phyloP scores from a whole-genome alignment of 2,888 invertebrate genomes.

The Cordilura impudica region DNA sequence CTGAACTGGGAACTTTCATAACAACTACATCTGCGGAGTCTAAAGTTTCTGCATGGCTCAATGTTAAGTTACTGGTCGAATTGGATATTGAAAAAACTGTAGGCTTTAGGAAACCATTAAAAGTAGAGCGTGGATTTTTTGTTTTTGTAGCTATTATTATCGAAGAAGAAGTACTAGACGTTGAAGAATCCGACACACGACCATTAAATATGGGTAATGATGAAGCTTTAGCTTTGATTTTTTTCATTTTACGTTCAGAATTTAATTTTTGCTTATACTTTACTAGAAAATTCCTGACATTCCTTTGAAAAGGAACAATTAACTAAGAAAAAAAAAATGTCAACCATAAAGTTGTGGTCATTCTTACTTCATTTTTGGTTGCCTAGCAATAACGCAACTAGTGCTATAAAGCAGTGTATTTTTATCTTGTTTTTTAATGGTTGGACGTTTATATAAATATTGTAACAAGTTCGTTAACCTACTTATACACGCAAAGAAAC shows the following conservation, averaged over 20 bases:
- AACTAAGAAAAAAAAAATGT: conserved; percentile 32
- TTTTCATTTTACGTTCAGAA: conserved; percentile 68
- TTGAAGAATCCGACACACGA: conserved; percentile 72
- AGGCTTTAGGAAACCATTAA: conserved; percentile 62
- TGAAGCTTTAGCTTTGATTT: conserved; percentile 73
- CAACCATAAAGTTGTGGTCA: conserved; percentile 62
- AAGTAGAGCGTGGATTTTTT: conserved; percentile 64
- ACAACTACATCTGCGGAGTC: conserved; percentile 36
- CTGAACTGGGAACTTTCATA: conserved; percentile 8
- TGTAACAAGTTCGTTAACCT: not conserved
- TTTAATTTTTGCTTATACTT: not conserved
- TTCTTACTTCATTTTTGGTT: conserved; percentile 47
- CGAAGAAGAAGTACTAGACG: conserved; percentile 70
- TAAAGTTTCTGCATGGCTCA: conserved; percentile 14
- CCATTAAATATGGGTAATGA: conserved; percentile 76
- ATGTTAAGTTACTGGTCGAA: conserved; percentile 52
- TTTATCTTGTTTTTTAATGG: not conserved
- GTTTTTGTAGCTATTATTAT: conserved; percentile 59
- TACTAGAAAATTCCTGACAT: not conserved
- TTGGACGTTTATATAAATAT: not conserved
- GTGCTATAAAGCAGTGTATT: conserved; percentile 38
- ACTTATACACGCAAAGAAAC: not conserved
- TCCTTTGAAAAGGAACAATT: not conserved
- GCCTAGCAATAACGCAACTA: conserved; percentile 58
- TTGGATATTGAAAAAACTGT: conserved; percentile 71